phyloP scores from a whole-genome alignment of 2,797 vertebrate genomes.

The Molossus molossus region DNA sequence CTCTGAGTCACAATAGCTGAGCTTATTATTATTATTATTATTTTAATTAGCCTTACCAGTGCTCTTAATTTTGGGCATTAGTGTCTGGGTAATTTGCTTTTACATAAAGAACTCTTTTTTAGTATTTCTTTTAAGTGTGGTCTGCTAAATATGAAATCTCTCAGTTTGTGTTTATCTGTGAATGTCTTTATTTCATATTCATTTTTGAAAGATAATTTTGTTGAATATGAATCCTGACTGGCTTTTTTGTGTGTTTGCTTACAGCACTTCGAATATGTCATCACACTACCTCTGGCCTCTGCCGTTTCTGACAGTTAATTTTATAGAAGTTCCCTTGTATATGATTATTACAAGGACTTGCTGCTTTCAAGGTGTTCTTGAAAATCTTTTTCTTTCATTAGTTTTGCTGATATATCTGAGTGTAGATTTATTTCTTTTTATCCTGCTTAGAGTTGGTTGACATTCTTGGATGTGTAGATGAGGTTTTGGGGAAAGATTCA shows the following conservation, averaged over 20 bases:
- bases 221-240: neutral
- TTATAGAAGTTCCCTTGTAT: neutral
- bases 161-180: neutral
- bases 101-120: neutral
- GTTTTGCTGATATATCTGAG: neutral
- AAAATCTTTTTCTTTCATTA: neutral
- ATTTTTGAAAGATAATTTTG: slow-evolving; percentile 4
- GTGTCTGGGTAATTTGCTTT: neutral
- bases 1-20: too few species aligned
- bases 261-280: neutral
- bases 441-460: neutral
- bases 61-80: neutral
- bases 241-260: neutral
- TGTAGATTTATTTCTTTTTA: neutral
- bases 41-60: neutral
- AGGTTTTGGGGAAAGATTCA: neutral
- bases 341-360: neutral
- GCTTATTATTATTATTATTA: too few species aligned
- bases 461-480: neutral
- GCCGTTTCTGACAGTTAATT: neutral
- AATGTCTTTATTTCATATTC: neutral
- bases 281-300: neutral
- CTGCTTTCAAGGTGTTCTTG: neutral
- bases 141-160: neutral
- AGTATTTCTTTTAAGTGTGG: neutral